These are phyloP conservation scores for Zaprionus africanus DNA, from an alignment of 1,140 invertebrate species.

Conservation along the genomic window DNA sequence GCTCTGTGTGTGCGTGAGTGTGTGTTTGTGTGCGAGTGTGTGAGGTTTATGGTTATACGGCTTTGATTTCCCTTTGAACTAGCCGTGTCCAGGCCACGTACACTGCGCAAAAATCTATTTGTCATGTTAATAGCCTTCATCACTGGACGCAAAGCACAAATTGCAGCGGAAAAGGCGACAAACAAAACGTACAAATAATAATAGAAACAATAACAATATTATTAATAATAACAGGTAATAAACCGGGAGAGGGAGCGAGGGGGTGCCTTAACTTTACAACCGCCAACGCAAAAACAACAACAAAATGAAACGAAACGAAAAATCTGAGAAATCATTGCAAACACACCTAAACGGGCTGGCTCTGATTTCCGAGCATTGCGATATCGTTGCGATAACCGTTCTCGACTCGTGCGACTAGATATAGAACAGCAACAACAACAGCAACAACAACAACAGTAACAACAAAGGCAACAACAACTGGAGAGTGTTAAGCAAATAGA, in stretches of 20 bases:
- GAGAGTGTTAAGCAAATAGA: constrained; percentile 26
- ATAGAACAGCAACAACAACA: constrained; percentile 29
- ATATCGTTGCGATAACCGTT: constrained; percentile 71
- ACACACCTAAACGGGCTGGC: constrained; percentile 63
- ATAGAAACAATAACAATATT: constrained; percentile 21
- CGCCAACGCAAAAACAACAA: constrained; percentile 23
- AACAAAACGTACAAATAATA: constrained; percentile 32
- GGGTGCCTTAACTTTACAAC: constrained; percentile 38
- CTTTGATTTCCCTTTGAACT: constrained; percentile 73
- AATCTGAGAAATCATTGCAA: constrained; percentile 71
- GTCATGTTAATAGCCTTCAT: not conserved
- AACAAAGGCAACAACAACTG: not conserved
- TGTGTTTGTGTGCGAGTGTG: constrained; percentile 4
- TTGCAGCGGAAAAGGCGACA: not conserved
- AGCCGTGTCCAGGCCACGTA: constrained; percentile 43
- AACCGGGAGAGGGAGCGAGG: constrained; percentile 6
- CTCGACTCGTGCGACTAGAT: constrained; percentile 39
- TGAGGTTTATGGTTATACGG: constrained; percentile 72
- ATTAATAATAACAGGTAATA: constrained; percentile 37
- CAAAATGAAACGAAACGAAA: constrained; percentile 1
- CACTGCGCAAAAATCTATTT: constrained; percentile 21
- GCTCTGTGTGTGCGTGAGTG: not conserved
- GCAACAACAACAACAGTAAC: constrained; percentile 4
- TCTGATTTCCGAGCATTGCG: constrained; percentile 69
- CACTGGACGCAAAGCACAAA: not conserved